Evolutionary conservation across 2,113 vertebrate genomes (phyloP), one percentile per base, ranked within the genome.

Genomic region (Arvicanthis niloticus): DNA sequence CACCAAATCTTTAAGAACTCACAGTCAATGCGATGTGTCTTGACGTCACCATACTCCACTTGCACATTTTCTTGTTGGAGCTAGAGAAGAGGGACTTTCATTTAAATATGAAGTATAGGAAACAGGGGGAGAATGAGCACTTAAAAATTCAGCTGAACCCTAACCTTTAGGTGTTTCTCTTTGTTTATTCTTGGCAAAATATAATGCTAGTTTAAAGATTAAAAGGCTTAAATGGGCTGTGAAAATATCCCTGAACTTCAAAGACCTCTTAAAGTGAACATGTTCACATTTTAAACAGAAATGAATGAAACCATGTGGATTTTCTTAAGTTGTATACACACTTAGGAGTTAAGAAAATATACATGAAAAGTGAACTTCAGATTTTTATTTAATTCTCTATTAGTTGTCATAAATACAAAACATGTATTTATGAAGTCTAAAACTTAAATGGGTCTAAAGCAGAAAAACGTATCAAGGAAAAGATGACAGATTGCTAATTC

Each of bases 141-240:
- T 76, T 86, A 62, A 37, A 91, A 94, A 93, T 97, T 68, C 81
- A 90, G 53, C 45, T 73, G 95, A 97, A 97, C 73, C 26, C 42
- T 93, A 76, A 97, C 81, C 84, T 93, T 93, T 93, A 97, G n/a
- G 92, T 80, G n/a, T 97, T 92, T 73, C 45, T 90, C 89, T 90
- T 96, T 97, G 73, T 96, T 98, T 95, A 96, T 96, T 98, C 29
- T 93, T 97, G 85, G 62, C 89, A 93, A 96, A 97, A 95, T 93
- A 2, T 7, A 88, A 96, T 67, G 34, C 29, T 84, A 68, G 13
- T 88, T 95, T 95, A 93, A 89, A 96, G 94, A 96, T 88, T 93
- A 97, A 96, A 97, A 82, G 51, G 56, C 73, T 97, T 95, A 87
- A 95, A 80, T 67, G 85, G 22, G 34, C 89, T 95, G 80, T 95